A percentile compares a stretch with the other conserved stretches of the same genome.
Conservation (phyloP, 1,140 invertebrate genomes). For the Drosophila nebulosa region DNA sequence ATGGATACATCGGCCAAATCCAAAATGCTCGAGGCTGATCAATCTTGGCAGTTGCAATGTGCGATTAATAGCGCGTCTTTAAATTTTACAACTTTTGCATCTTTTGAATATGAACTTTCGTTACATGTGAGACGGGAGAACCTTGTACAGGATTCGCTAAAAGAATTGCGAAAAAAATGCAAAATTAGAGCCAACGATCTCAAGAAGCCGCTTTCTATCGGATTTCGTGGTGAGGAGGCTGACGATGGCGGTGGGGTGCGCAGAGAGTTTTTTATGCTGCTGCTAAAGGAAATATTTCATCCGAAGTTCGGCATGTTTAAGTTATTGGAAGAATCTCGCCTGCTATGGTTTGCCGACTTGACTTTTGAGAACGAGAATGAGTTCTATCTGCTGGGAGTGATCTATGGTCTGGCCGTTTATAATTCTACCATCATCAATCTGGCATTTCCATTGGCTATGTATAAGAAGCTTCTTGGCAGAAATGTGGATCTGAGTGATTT, state of each 20-base stretch:
- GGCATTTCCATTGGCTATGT: constrained; percentile 96
- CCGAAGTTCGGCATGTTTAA: constrained; percentile 99
- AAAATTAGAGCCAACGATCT: constrained; percentile 87
- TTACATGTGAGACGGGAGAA: constrained; percentile 90
- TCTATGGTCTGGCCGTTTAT: constrained; percentile 98
- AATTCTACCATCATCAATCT: constrained; percentile 98
- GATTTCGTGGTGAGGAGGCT: constrained; percentile 95
- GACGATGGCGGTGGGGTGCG: constrained; percentile 97
- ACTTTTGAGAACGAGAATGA: constrained; percentile 91
- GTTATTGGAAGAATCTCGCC: constrained; percentile 92
- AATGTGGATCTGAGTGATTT: constrained; percentile 89
- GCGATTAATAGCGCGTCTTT: too few species aligned
- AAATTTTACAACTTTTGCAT: too few species aligned
- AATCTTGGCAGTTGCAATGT: constrained; percentile 89
- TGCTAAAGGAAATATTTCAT: constrained; percentile 95
- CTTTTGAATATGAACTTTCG: too few species aligned
- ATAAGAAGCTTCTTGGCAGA: constrained; percentile 95
- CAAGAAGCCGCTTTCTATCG: constrained; percentile 96
- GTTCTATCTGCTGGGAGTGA: constrained; percentile 93
- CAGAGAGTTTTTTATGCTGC: constrained; percentile 97
- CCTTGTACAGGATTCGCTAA: constrained; percentile 93
- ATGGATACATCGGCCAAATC: constrained; percentile 97
- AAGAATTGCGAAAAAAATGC: constrained; percentile 85
- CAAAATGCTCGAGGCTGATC: constrained; percentile 93
- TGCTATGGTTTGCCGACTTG: constrained; percentile 95